Conservation (phyloP, 2,888 invertebrate species). For the Andrena camellia region DNA sequence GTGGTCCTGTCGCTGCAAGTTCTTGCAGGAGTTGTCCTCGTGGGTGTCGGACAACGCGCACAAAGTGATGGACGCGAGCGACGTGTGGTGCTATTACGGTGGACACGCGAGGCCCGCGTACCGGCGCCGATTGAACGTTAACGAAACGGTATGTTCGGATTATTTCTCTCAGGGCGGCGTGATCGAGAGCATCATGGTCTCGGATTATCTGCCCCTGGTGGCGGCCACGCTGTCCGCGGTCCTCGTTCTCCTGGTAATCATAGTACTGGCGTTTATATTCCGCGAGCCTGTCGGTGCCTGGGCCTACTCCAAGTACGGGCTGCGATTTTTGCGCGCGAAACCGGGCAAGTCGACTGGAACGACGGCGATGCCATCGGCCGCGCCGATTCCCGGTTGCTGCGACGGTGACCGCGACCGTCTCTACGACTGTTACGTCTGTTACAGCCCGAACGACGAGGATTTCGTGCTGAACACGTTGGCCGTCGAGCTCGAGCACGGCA, state of each 20-base stretch:
- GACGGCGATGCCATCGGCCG: slow-evolving; percentile 83
- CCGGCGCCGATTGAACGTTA: slow-evolving; percentile 92
- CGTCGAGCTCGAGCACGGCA: slow-evolving; percentile 93
- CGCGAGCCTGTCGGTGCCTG: slow-evolving; percentile 94
- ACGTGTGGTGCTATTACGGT: slow-evolving; percentile 93
- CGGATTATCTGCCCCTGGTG: slow-evolving; percentile 94
- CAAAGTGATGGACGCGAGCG: slow-evolving; percentile 92
- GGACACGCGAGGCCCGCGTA: slow-evolving; percentile 91
- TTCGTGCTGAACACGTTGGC: slow-evolving; percentile 94
- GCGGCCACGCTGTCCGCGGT: slow-evolving; percentile 92
- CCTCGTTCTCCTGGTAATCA: slow-evolving; percentile 91
- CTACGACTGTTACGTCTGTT: slow-evolving; percentile 97
- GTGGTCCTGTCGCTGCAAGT: slow-evolving; percentile 96
- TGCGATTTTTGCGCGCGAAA: slow-evolving; percentile 87
- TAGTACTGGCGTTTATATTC: slow-evolving; percentile 93
- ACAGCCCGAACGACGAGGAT: slow-evolving; percentile 96
- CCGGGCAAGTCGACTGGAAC: slow-evolving; percentile 89
- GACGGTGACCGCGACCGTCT: slow-evolving; percentile 88
- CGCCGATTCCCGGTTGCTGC: slow-evolving; percentile 63
- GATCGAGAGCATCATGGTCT: slow-evolving; percentile 91
- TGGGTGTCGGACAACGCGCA: slow-evolving; percentile 93
- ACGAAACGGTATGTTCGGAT: slow-evolving; percentile 94
- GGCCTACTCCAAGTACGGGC: slow-evolving; percentile 95
- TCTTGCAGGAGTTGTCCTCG: slow-evolving; percentile 92
- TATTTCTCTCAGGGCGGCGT: slow-evolving; percentile 94